Percentiles rank a stretch among this genome's conserved stretches.
These are phyloP conservation scores for Eriosoma lanigerum DNA, from an alignment of 1,140 invertebrate genomes.

Conservation along the genomic window DNA sequence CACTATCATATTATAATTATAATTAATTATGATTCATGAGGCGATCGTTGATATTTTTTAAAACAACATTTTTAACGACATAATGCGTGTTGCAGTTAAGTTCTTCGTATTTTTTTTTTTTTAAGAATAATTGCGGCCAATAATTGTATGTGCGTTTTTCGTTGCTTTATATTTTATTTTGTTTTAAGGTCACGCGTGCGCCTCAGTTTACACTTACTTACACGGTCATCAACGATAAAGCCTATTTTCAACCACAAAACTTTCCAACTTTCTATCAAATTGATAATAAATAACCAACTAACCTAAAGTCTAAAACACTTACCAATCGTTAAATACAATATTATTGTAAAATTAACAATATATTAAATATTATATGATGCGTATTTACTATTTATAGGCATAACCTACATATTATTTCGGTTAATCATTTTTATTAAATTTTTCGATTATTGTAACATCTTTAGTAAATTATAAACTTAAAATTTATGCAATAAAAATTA, in stretches of 20 bases:
- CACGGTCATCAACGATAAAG: not conserved
- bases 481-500: no score
- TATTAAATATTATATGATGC: no score
- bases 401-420: no score
- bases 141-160: not conserved
- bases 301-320: constrained; percentile 13
- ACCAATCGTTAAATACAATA: not conserved
- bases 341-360: no score
- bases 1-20: no score
- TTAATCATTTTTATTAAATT: no score
- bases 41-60: not conserved
- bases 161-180: not conserved
- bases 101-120: not conserved
- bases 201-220: not conserved
- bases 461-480: no score
- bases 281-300: constrained; percentile 35
- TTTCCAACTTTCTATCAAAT: constrained; percentile 27
- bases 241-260: constrained; percentile 14
- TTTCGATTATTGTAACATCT: no score
- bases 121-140: no score
- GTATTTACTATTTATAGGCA: no score
- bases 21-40: no score
- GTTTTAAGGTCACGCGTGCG: constrained; percentile 25
- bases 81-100: not conserved
- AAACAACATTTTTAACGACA: not conserved